Conservation (phyloP, 2,888 invertebrate species). For the Eupeodes latifasciatus region DNA sequence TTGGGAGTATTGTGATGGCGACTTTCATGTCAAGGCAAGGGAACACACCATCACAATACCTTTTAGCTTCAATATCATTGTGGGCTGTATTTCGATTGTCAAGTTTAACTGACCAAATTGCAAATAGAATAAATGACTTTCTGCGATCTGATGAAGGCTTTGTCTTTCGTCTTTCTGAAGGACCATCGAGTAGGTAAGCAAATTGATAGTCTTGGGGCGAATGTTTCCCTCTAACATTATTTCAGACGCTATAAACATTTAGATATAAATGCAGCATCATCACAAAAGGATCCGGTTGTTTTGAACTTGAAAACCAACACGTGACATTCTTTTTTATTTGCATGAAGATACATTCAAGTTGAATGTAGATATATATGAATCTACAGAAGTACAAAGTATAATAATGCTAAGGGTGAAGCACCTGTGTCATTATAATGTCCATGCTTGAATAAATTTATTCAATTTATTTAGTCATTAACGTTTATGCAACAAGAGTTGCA, state of each 20-base stretch:
- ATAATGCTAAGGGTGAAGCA: conserved; percentile 48
- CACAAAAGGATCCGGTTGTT: conserved; percentile 57
- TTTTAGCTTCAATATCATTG: not conserved
- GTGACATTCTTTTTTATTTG: conserved; percentile 59
- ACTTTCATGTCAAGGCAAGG: conserved; percentile 47
- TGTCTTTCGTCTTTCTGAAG: conserved; percentile 33
- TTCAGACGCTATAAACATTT: not conserved
- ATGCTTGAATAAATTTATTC: conserved; percentile 15
- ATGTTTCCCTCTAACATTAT: conserved; percentile 19
- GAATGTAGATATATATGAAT: not conserved
- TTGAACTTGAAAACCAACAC: conserved; percentile 64
- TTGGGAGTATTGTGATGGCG: conserved; percentile 43
- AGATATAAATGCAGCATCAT: not conserved
- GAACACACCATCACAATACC: conserved; percentile 7
- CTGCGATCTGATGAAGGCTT: not conserved
- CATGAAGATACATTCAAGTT: conserved; percentile 18
- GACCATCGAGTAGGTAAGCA: conserved; percentile 23
- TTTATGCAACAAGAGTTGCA: conserved; percentile 22
- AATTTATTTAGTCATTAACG: conserved; percentile 33
- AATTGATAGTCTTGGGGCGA: conserved; percentile 25
- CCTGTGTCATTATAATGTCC: conserved; percentile 10
- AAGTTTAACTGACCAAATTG: conserved; percentile 48
- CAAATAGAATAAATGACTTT: no score
- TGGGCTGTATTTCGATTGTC: conserved; percentile 41
- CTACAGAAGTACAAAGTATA: not conserved